Conservation (phyloP, 2,113 vertebrate species). For the Kryptolebias marmoratus region DNA sequence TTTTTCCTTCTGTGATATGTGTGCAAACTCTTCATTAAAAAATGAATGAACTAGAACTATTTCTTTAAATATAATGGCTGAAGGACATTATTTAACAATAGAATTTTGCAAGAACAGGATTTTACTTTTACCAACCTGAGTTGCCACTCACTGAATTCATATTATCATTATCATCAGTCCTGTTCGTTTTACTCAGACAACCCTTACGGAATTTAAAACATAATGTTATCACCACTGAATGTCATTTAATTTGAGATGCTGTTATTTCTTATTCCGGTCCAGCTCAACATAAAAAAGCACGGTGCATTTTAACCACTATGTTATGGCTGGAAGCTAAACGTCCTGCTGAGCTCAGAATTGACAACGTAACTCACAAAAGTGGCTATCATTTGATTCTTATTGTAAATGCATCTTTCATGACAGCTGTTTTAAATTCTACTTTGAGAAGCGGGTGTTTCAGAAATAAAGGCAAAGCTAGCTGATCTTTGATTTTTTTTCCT, state of each 20-base stretch:
- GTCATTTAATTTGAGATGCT: conserved; percentile 43
- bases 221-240: conserved; percentile 49
- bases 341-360: conserved; percentile 39
- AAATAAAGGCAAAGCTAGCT: conserved; percentile 13
- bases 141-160: no score
- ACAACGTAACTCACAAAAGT: conserved; percentile 45
- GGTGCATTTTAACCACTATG: conserved; percentile 59
- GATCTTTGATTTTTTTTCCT: conserved; percentile 36
- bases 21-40: no score
- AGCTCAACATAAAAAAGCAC: conserved; percentile 50
- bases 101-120: no score
- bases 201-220: conserved; percentile 19
- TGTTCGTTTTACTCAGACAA: no score
- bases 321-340: conserved; percentile 22
- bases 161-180: no score
- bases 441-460: conserved; percentile 24
- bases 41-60: no score
- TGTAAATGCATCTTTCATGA: conserved; percentile 36
- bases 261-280: conserved; percentile 39
- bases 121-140: no score
- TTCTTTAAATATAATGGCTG: no score
- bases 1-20: no score
- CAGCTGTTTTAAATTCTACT: conserved; percentile 31
- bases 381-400: conserved; percentile 52
- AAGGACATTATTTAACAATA: no score